Percentiles rank a stretch among this genome's conserved stretches.
phyloP scores from a whole-genome alignment of 2,113 vertebrate species.

The Grus americana region DNA sequence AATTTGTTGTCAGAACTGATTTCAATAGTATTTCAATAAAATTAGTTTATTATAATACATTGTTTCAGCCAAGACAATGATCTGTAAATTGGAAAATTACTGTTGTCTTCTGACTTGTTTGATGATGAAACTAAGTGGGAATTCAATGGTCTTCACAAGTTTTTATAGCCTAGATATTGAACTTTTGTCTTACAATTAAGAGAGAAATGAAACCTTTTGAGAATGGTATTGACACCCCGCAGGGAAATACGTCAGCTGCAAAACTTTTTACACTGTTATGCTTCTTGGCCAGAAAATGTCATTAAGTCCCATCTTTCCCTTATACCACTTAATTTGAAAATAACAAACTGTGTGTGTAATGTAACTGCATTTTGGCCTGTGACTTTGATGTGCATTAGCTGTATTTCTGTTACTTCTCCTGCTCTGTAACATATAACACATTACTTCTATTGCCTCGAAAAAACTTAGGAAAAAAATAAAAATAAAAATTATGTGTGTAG shows the following conservation, averaged over 20 bases:
- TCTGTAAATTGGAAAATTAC: not conserved
- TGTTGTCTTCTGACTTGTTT: not conserved
- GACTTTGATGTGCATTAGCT: not conserved
- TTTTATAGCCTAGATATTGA: not conserved
- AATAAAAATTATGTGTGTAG: not conserved
- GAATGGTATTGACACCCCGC: constrained; percentile 71
- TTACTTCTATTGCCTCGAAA: not conserved
- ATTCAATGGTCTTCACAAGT: not conserved
- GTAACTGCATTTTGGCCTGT: not conserved
- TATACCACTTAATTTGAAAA: not conserved
- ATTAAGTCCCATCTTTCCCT: not conserved
- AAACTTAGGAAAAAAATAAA: not conserved
- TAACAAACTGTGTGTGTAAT: not conserved
- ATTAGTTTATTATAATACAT: not conserved
- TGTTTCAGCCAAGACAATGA: not conserved
- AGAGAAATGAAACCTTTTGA: constrained; percentile 71
- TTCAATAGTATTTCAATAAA: not conserved
- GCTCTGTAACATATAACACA: not conserved
- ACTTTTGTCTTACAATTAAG: constrained; percentile 67
- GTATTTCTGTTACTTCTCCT: not conserved
- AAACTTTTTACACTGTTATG: not conserved
- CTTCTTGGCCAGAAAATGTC: not conserved
- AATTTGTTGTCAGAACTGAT: not conserved
- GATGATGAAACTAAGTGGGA: constrained; percentile 46
- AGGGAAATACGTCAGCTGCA: not conserved